These are phyloP conservation scores for Tringa solitaria DNA, from an alignment of 2,113 vertebrate genomes.

Conservation along the genomic window DNA sequence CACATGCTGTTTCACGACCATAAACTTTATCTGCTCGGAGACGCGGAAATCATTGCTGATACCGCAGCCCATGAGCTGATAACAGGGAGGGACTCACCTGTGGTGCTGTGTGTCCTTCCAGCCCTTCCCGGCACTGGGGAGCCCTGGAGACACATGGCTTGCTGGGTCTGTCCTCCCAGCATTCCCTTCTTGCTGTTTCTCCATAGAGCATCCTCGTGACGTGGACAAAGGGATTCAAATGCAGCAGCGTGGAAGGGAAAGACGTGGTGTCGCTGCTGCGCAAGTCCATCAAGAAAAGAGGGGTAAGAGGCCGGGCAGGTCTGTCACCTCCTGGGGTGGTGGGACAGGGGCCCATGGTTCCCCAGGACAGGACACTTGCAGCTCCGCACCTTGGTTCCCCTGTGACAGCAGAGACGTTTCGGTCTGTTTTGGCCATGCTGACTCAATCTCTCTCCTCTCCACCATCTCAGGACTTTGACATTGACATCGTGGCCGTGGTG, in stretches of 20 bases:
- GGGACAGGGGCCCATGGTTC: accelerated
- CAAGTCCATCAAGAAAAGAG: slow-evolving; percentile 87
- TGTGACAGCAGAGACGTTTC: accelerated
- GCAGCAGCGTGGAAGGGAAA: slow-evolving; percentile 89
- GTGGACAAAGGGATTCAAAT: slow-evolving; percentile 94
- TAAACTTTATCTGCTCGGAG: not conserved
- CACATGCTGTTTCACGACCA: accelerated
- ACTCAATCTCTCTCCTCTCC: not conserved
- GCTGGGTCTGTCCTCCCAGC: not conserved
- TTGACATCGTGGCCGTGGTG: slow-evolving; percentile 91
- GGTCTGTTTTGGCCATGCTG: accelerated
- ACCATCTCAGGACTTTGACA: slow-evolving; percentile 87
- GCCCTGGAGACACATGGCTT: accelerated
- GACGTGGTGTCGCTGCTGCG: slow-evolving; percentile 89
- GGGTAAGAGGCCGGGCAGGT: slow-evolving; percentile 71
- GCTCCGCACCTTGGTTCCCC: accelerated
- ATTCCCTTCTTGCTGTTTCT: not conserved
- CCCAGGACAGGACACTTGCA: not conserved
- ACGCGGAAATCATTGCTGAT: not conserved
- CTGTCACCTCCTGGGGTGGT: not conserved
- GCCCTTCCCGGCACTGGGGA: not conserved
- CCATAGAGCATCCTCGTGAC: slow-evolving; percentile 85
- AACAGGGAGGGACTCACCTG: accelerated
- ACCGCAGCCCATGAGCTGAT: accelerated
- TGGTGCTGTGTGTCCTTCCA: accelerated